Evolutionary conservation across 1,140 invertebrate species (phyloP), one percentile per base, ranked within the genome.

Genomic region (Latrodectus geometricus): DNA sequence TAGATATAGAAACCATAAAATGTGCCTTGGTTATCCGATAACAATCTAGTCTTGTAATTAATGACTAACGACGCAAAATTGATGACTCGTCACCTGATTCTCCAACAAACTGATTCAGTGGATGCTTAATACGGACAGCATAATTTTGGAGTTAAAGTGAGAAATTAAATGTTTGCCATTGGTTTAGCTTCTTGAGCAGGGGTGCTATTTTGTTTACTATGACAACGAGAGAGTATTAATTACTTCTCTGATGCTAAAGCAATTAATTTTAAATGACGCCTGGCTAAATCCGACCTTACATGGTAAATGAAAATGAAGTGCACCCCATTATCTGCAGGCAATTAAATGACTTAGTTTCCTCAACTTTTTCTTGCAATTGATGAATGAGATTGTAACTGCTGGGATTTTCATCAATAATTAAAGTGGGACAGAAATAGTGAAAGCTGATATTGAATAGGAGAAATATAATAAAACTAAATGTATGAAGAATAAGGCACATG

Each of bases 141-240:
- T 80, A 80, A 80, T 70, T 80, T 70, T 21, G 49, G 50, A 80
- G 66, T 15, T 66, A 49, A 80, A 70, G 65, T 80, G 78, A 80
- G 78, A 80, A 80, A 80, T 80, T 80, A 80, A 80, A 80, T 80
- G 78, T 70, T 70, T 69, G 78, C 78, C 49, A 80, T 80, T 80
- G 78, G 78, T 70, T 80, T 69, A 70, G 56, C 50, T 66, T 50
- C 50, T 50, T 61, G 66, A 80, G 68, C 49, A 65, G 52, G 78
- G 35, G 65, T 54, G 78, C 78, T 66, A 80, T 80, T 80, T 80
- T 80, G 78, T 70, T 80, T 17, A 35, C 50, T 35, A 68, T 66
- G 77, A 69, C 77, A 50, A 65, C 35, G 50, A 54, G 50, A 80
- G 68, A 70, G 78, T 66, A 80, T 80, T 80, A 80, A 80, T 80